phyloP scores from a whole-genome alignment of 2,797 vertebrate species.

The Galaxias olidus region DNA sequence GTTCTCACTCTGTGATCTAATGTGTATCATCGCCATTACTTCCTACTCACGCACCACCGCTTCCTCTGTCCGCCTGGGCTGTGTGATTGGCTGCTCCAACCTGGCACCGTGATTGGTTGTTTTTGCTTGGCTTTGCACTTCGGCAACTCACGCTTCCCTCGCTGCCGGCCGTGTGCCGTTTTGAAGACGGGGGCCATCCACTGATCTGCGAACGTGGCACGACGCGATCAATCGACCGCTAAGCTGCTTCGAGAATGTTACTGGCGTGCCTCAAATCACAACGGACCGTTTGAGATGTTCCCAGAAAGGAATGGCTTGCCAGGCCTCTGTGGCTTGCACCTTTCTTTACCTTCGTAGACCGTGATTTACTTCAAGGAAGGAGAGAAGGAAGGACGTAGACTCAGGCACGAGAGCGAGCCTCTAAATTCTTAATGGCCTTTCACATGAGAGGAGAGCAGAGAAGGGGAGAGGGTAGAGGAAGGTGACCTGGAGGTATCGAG shows the following conservation, averaged over 20 bases:
- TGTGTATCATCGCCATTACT: conserved; percentile 8
- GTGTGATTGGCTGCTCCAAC: conserved; percentile 22
- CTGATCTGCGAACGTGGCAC: neutral
- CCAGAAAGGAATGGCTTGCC: no score
- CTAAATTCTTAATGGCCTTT: conserved; percentile 48
- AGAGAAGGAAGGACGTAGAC: conserved; percentile 29
- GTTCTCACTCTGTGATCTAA: conserved; percentile 1
- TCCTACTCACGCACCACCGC: conserved; percentile 15
- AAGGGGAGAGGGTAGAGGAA: conserved; percentile 11
- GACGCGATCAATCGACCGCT: no score
- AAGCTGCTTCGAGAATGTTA: no score
- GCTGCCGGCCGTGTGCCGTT: conserved; percentile 21
- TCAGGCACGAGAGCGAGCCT: conserved; percentile 18
- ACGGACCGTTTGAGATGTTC: no score
- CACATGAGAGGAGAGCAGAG: conserved; percentile 24
- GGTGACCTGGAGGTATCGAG: conserved; percentile 39
- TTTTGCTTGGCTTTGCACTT: no score
- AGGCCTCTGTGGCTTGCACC: no score
- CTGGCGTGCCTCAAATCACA: no score
- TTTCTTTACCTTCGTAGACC: no score
- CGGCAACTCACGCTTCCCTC: conserved; percentile 3
- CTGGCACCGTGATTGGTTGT: conserved; percentile 21
- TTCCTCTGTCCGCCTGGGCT: conserved; percentile 17
- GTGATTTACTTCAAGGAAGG: neutral
- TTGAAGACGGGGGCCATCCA: neutral